Conservation (phyloP, 2,797 vertebrate species). For the Ctenosaura bakeri region DNA sequence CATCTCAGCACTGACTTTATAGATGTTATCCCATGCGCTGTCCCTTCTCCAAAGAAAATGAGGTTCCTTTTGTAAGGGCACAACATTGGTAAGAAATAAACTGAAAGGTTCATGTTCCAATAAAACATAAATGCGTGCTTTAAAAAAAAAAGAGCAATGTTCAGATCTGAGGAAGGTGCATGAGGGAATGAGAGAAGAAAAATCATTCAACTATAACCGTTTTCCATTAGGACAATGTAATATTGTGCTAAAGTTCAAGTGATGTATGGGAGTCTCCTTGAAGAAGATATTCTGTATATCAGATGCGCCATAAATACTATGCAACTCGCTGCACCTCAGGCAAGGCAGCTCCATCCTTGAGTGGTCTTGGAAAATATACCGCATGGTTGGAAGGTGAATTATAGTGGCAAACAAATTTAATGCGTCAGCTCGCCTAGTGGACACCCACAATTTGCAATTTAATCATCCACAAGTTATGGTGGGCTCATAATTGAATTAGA, state of each 20-base stretch:
- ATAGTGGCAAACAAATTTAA: slow-evolving; percentile 69
- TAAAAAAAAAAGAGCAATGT: slow-evolving; percentile 53
- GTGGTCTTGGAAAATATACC: slow-evolving; percentile 53
- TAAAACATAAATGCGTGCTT: slow-evolving; percentile 63
- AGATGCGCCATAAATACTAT: slow-evolving; percentile 75
- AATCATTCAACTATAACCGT: slow-evolving; percentile 67
- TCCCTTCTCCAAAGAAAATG: slow-evolving; percentile 61
- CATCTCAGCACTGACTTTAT: slow-evolving; percentile 32
- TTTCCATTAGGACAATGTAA: slow-evolving; percentile 72
- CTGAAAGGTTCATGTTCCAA: slow-evolving; percentile 57
- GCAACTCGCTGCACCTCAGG: slow-evolving; percentile 27
- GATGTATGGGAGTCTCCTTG: slow-evolving; percentile 76
- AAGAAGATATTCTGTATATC: slow-evolving; percentile 72
- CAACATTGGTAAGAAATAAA: slow-evolving; percentile 64
- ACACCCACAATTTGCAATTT: slow-evolving; percentile 81
- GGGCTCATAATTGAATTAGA: slow-evolving; percentile 77
- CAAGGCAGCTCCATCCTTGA: slow-evolving; percentile 66
- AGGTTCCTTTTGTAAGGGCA: slow-evolving; percentile 60
- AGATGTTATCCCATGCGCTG: slow-evolving; percentile 51
- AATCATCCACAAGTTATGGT: slow-evolving; percentile 75
- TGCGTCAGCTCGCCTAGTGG: slow-evolving; percentile 65
- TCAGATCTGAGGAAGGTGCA: slow-evolving; percentile 51
- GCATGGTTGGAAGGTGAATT: slow-evolving; percentile 60
- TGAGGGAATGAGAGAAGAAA: slow-evolving; percentile 57
- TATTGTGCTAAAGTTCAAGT: slow-evolving; percentile 62